Base-by-base conservation (phyloP, 2,888 invertebrate genomes). In the Conomelus anceps region DNA sequence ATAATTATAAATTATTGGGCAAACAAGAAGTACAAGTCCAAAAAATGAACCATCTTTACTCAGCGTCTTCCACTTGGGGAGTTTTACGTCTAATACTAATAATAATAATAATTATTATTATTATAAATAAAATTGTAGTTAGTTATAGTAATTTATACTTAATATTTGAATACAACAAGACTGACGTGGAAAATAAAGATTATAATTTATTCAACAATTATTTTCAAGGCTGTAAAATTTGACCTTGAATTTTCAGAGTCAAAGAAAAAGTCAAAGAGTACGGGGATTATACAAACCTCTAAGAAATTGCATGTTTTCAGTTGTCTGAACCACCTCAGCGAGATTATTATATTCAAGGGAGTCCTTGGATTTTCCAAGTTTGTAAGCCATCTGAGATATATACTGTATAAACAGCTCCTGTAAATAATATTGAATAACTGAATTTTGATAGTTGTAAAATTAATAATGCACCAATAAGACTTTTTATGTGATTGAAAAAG, bases 341-440 rank as follows among this genome's bases (percentile, higher is more conserved):
- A 96, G 94, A 92, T 96, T 95, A 92, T 96, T 96, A 92, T 97
- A 97, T 91, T 96, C 96, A 84, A 96, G 92, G 89, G 94, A 93
- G 89, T 94, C 94, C 41, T 93, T 94, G 89, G 94, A 94, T 85
- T 93, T 93, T 34, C 94, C 94, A 90, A 94, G 94, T 91, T 94
- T 94, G 91, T 94, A 94, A 0, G 96, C 96, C 92, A 95, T 94
- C 92, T 95, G 94, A 0, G 96, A 95, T 90, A 97, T 93, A 91
- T 95, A 94, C 90, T 94, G 95, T 89, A 97, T 95, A 92, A 97
- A 96, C 88, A 96, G 92, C 92, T 96, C 96, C 96, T 96, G 93
- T 86, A 94, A 94, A 91, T 86, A 90, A 91, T 89, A 86, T 90
- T 85, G 23, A 20, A 90, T 87, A 90, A 41, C n/a, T 24, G 89